These are phyloP conservation scores for Poecile atricapillus DNA, from an alignment of 2,113 vertebrate species.

Conservation along the genomic window DNA sequence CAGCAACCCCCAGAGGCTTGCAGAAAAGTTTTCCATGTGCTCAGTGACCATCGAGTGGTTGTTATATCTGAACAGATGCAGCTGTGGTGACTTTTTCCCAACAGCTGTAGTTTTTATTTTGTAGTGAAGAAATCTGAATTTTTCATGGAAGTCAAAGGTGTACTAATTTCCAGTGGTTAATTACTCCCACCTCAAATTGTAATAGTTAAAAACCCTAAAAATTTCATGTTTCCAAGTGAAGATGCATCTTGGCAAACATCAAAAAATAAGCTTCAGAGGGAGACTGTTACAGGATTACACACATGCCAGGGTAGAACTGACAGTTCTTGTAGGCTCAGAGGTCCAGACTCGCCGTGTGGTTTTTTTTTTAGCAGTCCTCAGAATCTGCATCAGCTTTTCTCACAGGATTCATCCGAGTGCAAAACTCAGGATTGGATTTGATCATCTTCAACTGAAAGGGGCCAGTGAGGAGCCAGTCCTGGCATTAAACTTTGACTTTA, in stretches of 20 bases:
- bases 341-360: background rate
- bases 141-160: background rate
- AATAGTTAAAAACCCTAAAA: background rate
- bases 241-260: background rate
- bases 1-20: background rate
- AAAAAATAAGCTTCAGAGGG: background rate
- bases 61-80: background rate
- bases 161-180: background rate
- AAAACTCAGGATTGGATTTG: background rate
- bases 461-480: background rate
- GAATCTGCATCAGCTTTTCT: background rate
- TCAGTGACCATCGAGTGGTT: background rate
- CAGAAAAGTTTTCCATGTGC: rapidly evolving
- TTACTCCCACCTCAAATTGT: background rate
- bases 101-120: background rate
- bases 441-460: background rate
- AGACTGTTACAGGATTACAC: background rate
- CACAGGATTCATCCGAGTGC: background rate
- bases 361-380: background rate
- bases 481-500: background rate
- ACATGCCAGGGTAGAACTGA: rapidly evolving
- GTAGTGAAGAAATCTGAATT: background rate
- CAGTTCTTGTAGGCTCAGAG: background rate
- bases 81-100: background rate
- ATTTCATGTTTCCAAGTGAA: background rate